These are phyloP conservation scores for Sinotaia quadrata DNA, from an alignment of 2,888 invertebrate species.

Conservation along the genomic window DNA sequence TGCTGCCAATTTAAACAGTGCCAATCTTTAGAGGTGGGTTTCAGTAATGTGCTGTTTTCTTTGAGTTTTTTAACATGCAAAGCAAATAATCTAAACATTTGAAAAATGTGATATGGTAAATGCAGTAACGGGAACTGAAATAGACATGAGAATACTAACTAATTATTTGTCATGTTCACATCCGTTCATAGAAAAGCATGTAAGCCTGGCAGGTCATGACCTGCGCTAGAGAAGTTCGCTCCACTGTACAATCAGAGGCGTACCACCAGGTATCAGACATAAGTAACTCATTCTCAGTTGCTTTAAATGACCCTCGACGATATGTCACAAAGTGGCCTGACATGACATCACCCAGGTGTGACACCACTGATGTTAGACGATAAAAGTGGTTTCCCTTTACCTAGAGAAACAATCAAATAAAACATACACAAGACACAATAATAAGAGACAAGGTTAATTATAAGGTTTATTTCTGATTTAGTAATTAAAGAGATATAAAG, in stretches of 20 bases:
- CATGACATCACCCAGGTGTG: slow-evolving; percentile 90
- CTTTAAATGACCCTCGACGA: slow-evolving; percentile 75
- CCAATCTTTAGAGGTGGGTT: no score
- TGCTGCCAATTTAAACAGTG: no score
- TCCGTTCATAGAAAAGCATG: slow-evolving; percentile 89
- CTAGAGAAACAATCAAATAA: no score
- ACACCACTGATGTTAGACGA: slow-evolving; percentile 87
- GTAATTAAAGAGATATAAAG: no score
- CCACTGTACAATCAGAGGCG: slow-evolving; percentile 88
- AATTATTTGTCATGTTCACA: slow-evolving; percentile 31
- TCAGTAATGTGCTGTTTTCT: no score
- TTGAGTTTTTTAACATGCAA: no score
- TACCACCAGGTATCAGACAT: slow-evolving; percentile 82
- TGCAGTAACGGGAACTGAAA: no score
- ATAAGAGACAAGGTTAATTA: no score
- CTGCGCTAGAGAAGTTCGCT: slow-evolving; percentile 84
- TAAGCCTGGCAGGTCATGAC: slow-evolving; percentile 90
- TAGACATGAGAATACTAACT: neutral
- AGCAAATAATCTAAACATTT: no score
- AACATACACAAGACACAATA: no score
- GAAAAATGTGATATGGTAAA: no score
- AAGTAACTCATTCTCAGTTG: slow-evolving; percentile 23
- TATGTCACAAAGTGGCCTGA: slow-evolving; percentile 97
- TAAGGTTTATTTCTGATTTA: no score
- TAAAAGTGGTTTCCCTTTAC: slow-evolving; percentile 76